Evolutionary conservation across 2,797 vertebrate species (phyloP), one percentile per base, ranked within the genome.

Genomic region (Artibeus jamaicensis): DNA sequence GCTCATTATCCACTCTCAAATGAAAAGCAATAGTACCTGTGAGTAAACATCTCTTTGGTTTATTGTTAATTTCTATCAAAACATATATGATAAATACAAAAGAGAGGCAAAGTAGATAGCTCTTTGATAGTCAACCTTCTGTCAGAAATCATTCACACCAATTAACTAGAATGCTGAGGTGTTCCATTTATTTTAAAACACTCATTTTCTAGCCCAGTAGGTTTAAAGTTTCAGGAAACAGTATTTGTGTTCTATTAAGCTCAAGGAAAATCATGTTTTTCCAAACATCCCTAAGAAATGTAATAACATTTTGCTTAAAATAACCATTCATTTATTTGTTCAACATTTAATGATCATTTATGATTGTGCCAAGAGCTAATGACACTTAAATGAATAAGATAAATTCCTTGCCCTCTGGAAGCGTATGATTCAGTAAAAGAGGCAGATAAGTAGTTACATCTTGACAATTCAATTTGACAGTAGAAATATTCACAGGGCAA

Each of bases 131-230:
- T 91, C 81, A 89, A 57, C 71, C 57, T 97, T 95, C 84, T 93
- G 65, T 89, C 79, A 82, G 57, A 85, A 95, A 94, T 93, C 91
- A 94, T 95, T 97, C 93, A 94, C 1, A 18, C 86, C 94, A 92
- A 97, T 96, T 96, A 96, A 84, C 84, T 84, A 89, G 46, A 94
- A 94, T 73, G n/a, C 37, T 85, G 14, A 89, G 48, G 73, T 93
- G 57, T 90, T 65, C 77, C 59, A 76, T 91, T 94, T 96, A 92
- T 95, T 96, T 94, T 92, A 81, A 96, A 96, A 89, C 79, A 95
- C 29, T 95, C 77, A 93, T 97, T 89, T 97, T 93, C 93, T 94
- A 78, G 22, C 65, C 70, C 71, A 87, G 84, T 82, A 86, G 84
- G 71, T 68, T 96, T 82, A 87, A 59, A 79, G 94, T 89, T 91